A percentile compares a stretch with the other conserved stretches of the same genome.
Evolutionary conservation across 2,888 invertebrate species (phyloP).

Genomic region (Psylliodes chrysocephalus): DNA sequence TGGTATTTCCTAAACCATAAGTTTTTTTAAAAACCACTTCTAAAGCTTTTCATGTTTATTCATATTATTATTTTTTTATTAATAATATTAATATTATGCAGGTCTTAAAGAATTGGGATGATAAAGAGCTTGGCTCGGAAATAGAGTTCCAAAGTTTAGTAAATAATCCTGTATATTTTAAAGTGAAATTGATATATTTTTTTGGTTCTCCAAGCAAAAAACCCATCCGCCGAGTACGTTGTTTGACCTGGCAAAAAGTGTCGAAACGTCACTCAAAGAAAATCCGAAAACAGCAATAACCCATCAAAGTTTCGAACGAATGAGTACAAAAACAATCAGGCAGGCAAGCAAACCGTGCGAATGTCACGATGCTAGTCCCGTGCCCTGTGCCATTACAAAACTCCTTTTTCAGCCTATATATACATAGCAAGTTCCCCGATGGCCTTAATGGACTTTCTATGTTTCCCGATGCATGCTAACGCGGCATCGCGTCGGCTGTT

Average conservation of each 20-base stretch:
- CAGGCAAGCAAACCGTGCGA: slow-evolving; percentile 14
- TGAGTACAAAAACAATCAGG: slow-evolving; percentile 15
- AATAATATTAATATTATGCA: no score
- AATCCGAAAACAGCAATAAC: slow-evolving; percentile 3
- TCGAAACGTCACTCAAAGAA: background rate
- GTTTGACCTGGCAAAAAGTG: background rate
- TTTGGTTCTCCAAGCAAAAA: no score
- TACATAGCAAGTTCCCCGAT: slow-evolving; percentile 55
- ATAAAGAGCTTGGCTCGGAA: no score
- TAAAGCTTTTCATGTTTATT: no score
- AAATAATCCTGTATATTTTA: no score
- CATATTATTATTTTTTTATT: no score
- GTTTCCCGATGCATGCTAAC: slow-evolving; percentile 59
- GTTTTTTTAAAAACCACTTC: no score
- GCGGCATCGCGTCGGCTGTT: background rate
- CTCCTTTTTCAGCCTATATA: slow-evolving; percentile 42
- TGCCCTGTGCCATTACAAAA: slow-evolving; percentile 31
- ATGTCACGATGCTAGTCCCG: slow-evolving; percentile 10
- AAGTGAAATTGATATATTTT: no score
- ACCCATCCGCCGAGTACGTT: no score
- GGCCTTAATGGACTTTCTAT: slow-evolving; percentile 64
- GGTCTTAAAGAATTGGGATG: no score
- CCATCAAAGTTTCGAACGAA: slow-evolving; percentile 10
- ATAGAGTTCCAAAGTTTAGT: no score
- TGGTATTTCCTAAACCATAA: no score